Evolutionary conservation across 2,113 vertebrate genomes (phyloP).

Genomic region (Xenopus laevis): DNA sequence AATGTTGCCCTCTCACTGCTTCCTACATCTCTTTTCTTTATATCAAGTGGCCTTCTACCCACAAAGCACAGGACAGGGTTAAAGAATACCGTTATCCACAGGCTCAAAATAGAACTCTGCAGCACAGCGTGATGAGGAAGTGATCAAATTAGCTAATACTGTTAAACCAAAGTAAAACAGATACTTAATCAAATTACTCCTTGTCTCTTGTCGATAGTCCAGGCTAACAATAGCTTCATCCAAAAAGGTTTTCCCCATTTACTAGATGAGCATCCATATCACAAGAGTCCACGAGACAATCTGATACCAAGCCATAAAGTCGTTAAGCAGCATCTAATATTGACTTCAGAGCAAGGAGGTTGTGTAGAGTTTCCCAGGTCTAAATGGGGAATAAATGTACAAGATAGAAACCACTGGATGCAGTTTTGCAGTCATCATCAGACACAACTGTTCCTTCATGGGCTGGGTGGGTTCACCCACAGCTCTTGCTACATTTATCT

Average conservation of each 20-base stretch:
- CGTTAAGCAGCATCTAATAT: not conserved
- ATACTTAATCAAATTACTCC: constrained; percentile 21
- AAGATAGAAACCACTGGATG: too few species aligned
- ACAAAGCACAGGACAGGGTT: not conserved
- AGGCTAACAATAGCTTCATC: constrained; percentile 13
- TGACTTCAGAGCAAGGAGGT: too few species aligned
- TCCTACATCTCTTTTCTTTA: too few species aligned
- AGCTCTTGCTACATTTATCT: too few species aligned
- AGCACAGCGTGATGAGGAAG: constrained; percentile 14
- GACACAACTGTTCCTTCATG: too few species aligned
- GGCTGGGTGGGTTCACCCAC: too few species aligned
- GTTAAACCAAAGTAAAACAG: constrained; percentile 26
- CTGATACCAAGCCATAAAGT: not conserved
- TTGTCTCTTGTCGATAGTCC: not conserved
- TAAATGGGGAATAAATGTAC: too few species aligned
- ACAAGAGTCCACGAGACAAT: not conserved
- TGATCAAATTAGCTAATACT: constrained; percentile 31
- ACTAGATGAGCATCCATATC: constrained; percentile 6
- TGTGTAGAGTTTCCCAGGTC: too few species aligned
- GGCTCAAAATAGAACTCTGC: constrained; percentile 7
- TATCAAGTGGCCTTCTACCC: not conserved
- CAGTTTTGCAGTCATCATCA: too few species aligned
- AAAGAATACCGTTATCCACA: not conserved
- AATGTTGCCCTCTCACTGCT: too few species aligned
- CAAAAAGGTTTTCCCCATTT: constrained; percentile 26